Base-by-base conservation (phyloP, 2,888 invertebrate species). In the Branchellion lobata region DNA sequence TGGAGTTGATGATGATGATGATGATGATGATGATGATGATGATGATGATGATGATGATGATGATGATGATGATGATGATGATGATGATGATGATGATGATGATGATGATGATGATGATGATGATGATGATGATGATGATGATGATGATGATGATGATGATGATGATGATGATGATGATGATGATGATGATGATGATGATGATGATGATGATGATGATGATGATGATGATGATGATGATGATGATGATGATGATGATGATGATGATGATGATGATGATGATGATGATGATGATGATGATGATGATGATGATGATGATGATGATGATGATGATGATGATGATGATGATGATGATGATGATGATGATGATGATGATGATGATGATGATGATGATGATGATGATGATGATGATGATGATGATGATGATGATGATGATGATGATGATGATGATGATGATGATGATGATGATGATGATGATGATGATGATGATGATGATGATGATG, bases 101-200 rank as follows among this genome's bases (percentile, higher is more conserved):
- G 8, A 40, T 21, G 73, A 73, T 18, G 73, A 34, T 2, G 73
- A 40, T 18, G 73, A 73, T 33, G 47, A 40, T 36, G 73, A 73
- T n/a, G 73, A 36, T 21, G 73, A 40, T 73, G 73, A 40, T 73
- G 24, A 73, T 40, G n/a, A n/a, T n/a, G n/a, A n/a, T n/a, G 75
- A 75, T 47, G 51, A 75, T 31, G 75, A 47, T 31, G 75, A 47
- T 47, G 75, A 75, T 53, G 51, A 53, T 53, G 75, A 75, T 47
- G 47, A 75, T 75, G 51, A 75, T 27, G 51, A 51, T 75, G 47
- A 53, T 75, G 75, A 51, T 75, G 51, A 75, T 75, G 51, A 75
- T 75, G 51, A 75, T 51, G 51, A 51, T 75, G 51, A 53, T 47
- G 47, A 51, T 51, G 53, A 75, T 75, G 51, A 47, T 75, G 51